Evolutionary conservation across 2,113 vertebrate species (phyloP).

Genomic region (Hepsetus odoe): DNA sequence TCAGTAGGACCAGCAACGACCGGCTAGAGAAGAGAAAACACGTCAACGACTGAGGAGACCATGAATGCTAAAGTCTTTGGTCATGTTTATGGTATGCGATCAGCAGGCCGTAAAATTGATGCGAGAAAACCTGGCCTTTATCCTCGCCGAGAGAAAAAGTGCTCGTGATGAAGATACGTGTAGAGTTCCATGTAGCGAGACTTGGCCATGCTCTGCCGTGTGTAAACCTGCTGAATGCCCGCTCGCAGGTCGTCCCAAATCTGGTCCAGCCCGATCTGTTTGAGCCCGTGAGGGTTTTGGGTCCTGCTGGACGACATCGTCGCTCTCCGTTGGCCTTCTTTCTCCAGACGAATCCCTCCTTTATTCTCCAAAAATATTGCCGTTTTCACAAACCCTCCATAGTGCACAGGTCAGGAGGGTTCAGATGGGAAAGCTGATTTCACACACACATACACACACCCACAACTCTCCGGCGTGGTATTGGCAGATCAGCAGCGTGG

Average conservation of each 20-base stretch:
- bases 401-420: slow-evolving; percentile 15
- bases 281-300: slow-evolving; percentile 88
- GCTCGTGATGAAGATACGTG: slow-evolving; percentile 86
- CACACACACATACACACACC: slow-evolving; percentile 79
- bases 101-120: too few species aligned
- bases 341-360: slow-evolving; percentile 21
- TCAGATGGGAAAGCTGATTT: slow-evolving; percentile 64
- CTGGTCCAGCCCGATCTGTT: slow-evolving; percentile 90
- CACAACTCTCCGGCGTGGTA: slow-evolving; percentile 14
- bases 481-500: not conserved
- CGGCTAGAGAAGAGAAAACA: too few species aligned
- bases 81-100: too few species aligned
- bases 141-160: not conserved
- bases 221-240: slow-evolving; percentile 90
- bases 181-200: slow-evolving; percentile 98
- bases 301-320: slow-evolving; percentile 85
- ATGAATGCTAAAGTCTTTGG: too few species aligned
- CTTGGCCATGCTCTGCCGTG: slow-evolving; percentile 89
- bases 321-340: slow-evolving; percentile 6
- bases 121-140: too few species aligned
- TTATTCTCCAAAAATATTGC: slow-evolving; percentile 69
- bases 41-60: too few species aligned
- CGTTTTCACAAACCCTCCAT: slow-evolving; percentile 89
- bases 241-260: slow-evolving; percentile 90
- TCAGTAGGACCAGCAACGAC: too few species aligned